These are phyloP conservation scores for Phoeniculus purpureus DNA, from an alignment of 2,797 vertebrate genomes.

Conservation along the genomic window DNA sequence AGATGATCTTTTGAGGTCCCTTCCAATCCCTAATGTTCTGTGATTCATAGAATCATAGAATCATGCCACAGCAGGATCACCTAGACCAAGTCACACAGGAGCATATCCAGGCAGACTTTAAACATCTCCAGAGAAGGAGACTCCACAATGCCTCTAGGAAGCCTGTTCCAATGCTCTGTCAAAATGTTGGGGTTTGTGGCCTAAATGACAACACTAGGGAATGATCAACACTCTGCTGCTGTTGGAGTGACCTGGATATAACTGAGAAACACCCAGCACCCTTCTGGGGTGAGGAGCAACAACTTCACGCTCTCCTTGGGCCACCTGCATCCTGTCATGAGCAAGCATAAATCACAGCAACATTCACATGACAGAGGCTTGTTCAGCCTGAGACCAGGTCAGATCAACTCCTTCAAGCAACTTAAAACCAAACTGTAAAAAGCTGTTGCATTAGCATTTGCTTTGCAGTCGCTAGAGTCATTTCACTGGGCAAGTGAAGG, in stretches of 20 bases:
- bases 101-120: too few species aligned
- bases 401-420: background rate
- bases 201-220: background rate
- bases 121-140: too few species aligned
- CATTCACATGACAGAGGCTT: background rate
- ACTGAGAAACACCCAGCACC: background rate
- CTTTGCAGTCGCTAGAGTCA: background rate
- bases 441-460: background rate
- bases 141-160: too few species aligned
- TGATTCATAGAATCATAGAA: too few species aligned
- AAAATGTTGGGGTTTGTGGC: background rate
- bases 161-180: background rate
- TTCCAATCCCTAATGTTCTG: too few species aligned
- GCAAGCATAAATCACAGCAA: conserved; percentile 26
- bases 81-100: too few species aligned
- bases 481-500: background rate
- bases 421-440: background rate
- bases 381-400: conserved; percentile 6
- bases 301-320: accelerated
- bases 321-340: conserved; percentile 7
- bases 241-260: background rate
- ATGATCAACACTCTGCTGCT: background rate
- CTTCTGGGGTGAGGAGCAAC: background rate
- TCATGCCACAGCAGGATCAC: too few species aligned
- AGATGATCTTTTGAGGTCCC: too few species aligned